Evolutionary conservation across 2,888 invertebrate species (phyloP).

Genomic region (Molorchus minor): DNA sequence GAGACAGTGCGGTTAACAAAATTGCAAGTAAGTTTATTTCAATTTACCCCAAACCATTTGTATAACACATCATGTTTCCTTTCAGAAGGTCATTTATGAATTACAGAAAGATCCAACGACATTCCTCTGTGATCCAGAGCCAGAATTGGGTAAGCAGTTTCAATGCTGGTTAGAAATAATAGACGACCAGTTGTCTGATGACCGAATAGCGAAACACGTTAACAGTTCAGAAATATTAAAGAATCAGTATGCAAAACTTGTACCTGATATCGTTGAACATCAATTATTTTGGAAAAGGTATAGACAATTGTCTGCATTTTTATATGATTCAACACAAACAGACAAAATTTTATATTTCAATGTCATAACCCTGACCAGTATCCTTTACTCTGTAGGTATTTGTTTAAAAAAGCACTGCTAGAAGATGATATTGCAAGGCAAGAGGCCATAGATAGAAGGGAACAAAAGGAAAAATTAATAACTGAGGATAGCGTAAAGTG

Average conservation of each 20-base stretch:
- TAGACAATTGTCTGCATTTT: slow-evolving; percentile 1
- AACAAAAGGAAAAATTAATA: slow-evolving; percentile 62
- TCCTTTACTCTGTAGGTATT: slow-evolving; percentile 62
- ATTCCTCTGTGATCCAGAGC: slow-evolving; percentile 75
- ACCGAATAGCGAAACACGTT: slow-evolving; percentile 70
- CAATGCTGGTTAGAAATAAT: slow-evolving; percentile 69
- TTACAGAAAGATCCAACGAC: slow-evolving; percentile 78
- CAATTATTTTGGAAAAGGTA: slow-evolving; percentile 83
- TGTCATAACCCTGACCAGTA: neutral
- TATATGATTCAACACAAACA: neutral
- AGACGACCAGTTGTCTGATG: slow-evolving; percentile 66
- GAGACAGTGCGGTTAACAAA: slow-evolving; percentile 74
- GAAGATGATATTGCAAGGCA: slow-evolving; percentile 78
- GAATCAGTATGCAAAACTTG: slow-evolving; percentile 67
- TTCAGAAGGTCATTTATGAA: slow-evolving; percentile 72
- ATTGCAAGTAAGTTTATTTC: slow-evolving; percentile 65
- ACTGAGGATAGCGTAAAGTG: slow-evolving; percentile 62
- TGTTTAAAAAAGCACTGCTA: slow-evolving; percentile 82
- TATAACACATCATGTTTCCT: slow-evolving; percentile 14
- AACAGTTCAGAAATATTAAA: slow-evolving; percentile 65
- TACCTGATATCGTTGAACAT: slow-evolving; percentile 76
- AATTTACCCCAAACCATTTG: no score
- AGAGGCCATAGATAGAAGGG: slow-evolving; percentile 67
- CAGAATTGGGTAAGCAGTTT: slow-evolving; percentile 65
- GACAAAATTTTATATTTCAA: neutral